Base-by-base conservation (phyloP, 2,888 invertebrate species). In the Formica aserva region DNA sequence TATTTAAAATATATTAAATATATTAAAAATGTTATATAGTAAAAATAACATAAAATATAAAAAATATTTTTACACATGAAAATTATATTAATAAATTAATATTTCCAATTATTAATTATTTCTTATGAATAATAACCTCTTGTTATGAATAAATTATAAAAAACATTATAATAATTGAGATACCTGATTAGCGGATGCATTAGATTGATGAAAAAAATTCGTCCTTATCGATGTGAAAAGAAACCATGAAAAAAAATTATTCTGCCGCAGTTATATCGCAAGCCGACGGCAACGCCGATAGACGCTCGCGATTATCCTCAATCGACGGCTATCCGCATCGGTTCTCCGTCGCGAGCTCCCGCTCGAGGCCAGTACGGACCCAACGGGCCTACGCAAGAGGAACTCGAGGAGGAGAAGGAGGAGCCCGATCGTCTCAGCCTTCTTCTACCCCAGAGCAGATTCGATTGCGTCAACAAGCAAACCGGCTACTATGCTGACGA, bases 401-500 rank as follows among this genome's bases (percentile, higher is more conserved):
- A 96, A 87, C 96, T 97, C 88, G 96, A 97, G 90, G 97, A 97
- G 89, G 97, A 98, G 93, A 97, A 97, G 92, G 97, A 98, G 91
- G 97, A 98, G 92, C 98, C 98, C 0, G 98, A 98, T 95, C 96
- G 98, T 90, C 96, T 98, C 26, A 96, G 97, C 18, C 95, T 96
- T 62, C 96, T 98, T 71, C 95, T 98, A 84, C 97, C 97, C 77
- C 97, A 98, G 94, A 98, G 98, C 85, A 97, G 97, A 94, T 98
- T 98, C 95, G 96, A 96, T 92, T 98, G 98, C 94, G 96, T 96
- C 57, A 96, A 96, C 91, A 97, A 97, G 93, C 97, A 97, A 93
- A 97, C 98, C 15, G 98, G 98, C 11, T 98, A 98, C 95, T 98
- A 98, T 93, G 98, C 98, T 38, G 98, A 98, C 93, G 97, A 98